Evolutionary conservation across 2,797 vertebrate species (phyloP).

Genomic region (Propithecus perrieri): DNA sequence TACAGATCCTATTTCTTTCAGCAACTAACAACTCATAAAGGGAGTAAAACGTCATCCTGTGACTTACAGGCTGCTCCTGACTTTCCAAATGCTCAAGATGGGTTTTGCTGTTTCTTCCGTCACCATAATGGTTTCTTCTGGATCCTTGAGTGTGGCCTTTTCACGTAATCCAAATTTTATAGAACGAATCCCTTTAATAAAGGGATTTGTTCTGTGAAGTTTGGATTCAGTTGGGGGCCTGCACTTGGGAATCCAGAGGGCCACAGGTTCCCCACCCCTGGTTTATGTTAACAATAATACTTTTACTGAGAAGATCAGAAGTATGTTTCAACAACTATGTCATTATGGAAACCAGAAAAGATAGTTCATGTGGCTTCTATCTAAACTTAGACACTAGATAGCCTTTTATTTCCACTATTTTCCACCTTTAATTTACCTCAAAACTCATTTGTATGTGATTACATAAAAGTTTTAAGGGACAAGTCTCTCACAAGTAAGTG

Average conservation of each 20-base stretch:
- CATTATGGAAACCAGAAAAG: not conserved
- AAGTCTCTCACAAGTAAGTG: conserved; percentile 18
- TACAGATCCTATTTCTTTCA: not conserved
- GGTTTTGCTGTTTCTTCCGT: not conserved
- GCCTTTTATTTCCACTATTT: not conserved
- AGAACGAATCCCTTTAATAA: not conserved
- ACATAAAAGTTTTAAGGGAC: not conserved
- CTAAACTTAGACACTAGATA: not conserved
- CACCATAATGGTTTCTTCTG: not conserved
- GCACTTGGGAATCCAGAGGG: not conserved
- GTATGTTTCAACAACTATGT: conserved; percentile 5
- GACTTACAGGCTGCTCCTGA: not conserved
- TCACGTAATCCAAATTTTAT: not conserved
- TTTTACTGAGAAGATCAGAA: conserved; percentile 52
- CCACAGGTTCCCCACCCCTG: not conserved
- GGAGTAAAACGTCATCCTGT: not conserved
- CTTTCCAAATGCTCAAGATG: not conserved
- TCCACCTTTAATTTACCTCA: conserved; percentile 10
- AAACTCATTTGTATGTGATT: not conserved
- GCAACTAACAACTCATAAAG: conserved; percentile 10
- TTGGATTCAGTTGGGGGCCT: not conserved
- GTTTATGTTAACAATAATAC: conserved; percentile 37
- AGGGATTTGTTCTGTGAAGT: not conserved
- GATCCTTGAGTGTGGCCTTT: not conserved
- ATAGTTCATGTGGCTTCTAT: not conserved